Conservation (phyloP, 1,140 invertebrate genomes). For the Ephestia elutella region DNA sequence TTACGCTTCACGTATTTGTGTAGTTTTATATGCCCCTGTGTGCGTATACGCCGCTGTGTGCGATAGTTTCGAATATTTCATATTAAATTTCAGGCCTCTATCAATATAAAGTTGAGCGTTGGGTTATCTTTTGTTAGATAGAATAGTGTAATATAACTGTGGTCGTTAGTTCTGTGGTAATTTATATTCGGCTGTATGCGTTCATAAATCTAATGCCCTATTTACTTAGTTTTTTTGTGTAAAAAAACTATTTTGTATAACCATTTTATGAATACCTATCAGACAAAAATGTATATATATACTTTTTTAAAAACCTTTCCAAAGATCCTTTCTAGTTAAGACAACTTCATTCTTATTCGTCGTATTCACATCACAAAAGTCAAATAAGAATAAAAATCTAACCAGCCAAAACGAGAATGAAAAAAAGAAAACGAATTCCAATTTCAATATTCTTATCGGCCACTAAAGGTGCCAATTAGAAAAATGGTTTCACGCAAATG, state of each 20-base stretch:
- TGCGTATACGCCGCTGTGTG: slow-evolving; percentile 42
- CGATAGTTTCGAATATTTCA: slow-evolving; percentile 55
- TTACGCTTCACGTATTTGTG: slow-evolving; percentile 61
- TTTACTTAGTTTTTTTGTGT: not conserved
- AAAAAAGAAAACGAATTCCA: not conserved
- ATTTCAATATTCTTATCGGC: slow-evolving; percentile 4
- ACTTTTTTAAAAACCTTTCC: too few species aligned
- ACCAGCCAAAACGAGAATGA: too few species aligned
- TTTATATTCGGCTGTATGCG: not conserved
- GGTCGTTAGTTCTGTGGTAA: not conserved
- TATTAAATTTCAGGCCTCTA: slow-evolving; percentile 66
- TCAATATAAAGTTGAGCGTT: slow-evolving; percentile 43
- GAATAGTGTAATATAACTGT: slow-evolving; percentile 10
- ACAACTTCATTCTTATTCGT: too few species aligned
- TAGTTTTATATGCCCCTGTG: slow-evolving; percentile 37
- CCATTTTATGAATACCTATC: too few species aligned
- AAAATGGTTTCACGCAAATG: slow-evolving; percentile 18
- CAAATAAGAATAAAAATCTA: too few species aligned
- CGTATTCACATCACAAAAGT: too few species aligned
- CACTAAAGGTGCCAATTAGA: slow-evolving; percentile 3
- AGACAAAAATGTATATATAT: too few species aligned
- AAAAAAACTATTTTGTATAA: too few species aligned
- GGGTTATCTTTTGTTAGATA: slow-evolving; percentile 40
- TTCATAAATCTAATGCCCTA: too few species aligned
- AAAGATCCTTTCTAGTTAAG: too few species aligned